A percentile compares a stretch with the other conserved stretches of the same genome.
Evolutionary conservation across 2,888 invertebrate genomes (phyloP).

Genomic region (Cheilosia variabilis): DNA sequence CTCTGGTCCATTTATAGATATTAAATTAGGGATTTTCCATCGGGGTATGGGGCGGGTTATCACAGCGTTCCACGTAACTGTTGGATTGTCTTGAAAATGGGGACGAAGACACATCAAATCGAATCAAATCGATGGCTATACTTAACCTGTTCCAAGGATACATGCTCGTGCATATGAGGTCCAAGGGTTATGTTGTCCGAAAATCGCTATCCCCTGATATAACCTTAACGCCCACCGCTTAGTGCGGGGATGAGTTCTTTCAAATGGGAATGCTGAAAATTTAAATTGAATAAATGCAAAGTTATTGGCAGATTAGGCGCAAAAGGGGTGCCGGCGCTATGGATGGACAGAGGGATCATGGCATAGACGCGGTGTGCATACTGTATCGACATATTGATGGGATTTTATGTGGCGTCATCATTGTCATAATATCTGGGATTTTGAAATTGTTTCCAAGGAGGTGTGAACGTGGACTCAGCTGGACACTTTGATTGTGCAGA

Average conservation of each 20-base stretch:
- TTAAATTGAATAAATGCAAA: constrained; percentile 75
- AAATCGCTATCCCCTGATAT: constrained; percentile 34
- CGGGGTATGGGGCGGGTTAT: constrained; percentile 36
- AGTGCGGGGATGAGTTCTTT: constrained; percentile 21
- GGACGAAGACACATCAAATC: constrained; percentile 38
- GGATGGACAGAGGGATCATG: constrained; percentile 54
- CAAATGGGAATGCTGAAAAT: constrained; percentile 69
- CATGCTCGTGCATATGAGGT: constrained; percentile 22
- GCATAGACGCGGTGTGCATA: constrained; percentile 40
- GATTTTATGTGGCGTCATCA: constrained; percentile 70
- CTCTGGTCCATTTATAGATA: constrained; percentile 75
- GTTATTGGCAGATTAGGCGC: constrained; percentile 65
- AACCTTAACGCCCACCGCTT: constrained; percentile 12
- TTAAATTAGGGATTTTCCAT: constrained; percentile 70
- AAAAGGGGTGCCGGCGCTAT: constrained; percentile 37
- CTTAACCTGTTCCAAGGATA: constrained; percentile 51
- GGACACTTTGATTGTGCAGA: constrained; percentile 31
- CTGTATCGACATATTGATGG: constrained; percentile 63
- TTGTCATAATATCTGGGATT: constrained; percentile 66
- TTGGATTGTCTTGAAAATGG: constrained; percentile 47
- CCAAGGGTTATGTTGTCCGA: constrained; percentile 49
- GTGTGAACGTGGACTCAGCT: constrained; percentile 68
- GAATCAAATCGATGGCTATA: constrained; percentile 50
- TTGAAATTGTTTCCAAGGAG: constrained; percentile 39
- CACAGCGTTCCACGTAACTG: constrained; percentile 32